Conservation (phyloP, 2,113 vertebrate species). For the Asarcornis scutulata region DNA sequence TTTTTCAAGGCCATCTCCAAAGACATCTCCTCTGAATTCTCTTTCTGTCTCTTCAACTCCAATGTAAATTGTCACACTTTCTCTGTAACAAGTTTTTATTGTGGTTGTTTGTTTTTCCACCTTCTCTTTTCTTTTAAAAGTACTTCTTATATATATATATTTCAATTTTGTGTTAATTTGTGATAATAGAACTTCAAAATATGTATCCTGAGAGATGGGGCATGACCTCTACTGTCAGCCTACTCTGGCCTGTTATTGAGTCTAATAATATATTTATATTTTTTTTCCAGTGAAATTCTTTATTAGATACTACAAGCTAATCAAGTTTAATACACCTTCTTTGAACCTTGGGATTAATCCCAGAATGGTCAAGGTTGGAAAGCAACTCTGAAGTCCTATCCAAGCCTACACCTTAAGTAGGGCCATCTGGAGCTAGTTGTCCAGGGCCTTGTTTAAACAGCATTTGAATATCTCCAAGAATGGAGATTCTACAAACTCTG, state of each 20-base stretch:
- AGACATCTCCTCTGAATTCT: background rate
- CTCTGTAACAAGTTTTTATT: background rate
- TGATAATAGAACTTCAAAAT: background rate
- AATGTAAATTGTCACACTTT: background rate
- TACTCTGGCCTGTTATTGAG: background rate
- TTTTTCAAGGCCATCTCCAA: background rate
- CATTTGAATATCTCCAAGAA: background rate
- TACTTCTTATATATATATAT: background rate
- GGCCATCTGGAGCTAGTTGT: background rate
- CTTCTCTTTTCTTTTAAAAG: background rate
- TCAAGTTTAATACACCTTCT: background rate
- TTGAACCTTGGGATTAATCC: background rate
- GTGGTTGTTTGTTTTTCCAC: background rate
- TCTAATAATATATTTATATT: background rate
- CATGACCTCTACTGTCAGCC: fast-evolving
- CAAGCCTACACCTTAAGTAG: background rate
- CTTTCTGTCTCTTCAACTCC: background rate
- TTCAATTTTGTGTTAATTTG: background rate
- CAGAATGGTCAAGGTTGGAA: background rate
- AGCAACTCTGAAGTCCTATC: background rate
- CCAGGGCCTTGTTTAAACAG: background rate
- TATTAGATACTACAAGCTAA: background rate
- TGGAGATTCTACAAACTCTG: background rate
- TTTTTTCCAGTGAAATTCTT: background rate
- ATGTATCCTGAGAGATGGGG: background rate